Evolutionary conservation across 2,888 invertebrate species (phyloP).

Genomic region (Oeneis ivallda): DNA sequence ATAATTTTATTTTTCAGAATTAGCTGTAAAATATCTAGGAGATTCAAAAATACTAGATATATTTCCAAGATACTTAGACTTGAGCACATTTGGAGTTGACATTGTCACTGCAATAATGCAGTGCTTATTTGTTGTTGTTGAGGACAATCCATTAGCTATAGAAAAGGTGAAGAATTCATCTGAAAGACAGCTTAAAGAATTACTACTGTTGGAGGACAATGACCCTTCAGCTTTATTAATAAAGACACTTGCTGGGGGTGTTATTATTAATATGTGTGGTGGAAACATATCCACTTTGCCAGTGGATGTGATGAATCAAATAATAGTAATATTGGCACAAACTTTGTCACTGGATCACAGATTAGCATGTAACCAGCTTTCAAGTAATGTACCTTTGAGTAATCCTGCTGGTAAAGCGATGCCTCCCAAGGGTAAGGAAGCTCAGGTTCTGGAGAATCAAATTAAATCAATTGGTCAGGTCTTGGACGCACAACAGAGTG

Average conservation of each 20-base stretch:
- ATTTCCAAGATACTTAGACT: slow-evolving; percentile 82
- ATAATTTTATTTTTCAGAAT: slow-evolving; percentile 54
- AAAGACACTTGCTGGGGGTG: slow-evolving; percentile 82
- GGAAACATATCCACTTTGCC: slow-evolving; percentile 67
- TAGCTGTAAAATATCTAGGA: slow-evolving; percentile 84
- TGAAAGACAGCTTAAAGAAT: slow-evolving; percentile 63
- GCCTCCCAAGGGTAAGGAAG: slow-evolving; percentile 62
- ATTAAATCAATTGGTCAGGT: slow-evolving; percentile 77
- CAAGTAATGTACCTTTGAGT: slow-evolving; percentile 71
- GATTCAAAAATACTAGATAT: slow-evolving; percentile 83
- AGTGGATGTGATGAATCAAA: slow-evolving; percentile 70
- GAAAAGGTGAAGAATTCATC: slow-evolving; percentile 76
- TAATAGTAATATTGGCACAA: slow-evolving; percentile 75
- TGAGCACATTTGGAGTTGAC: slow-evolving; percentile 79
- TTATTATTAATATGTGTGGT: slow-evolving; percentile 78
- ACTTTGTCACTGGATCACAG: slow-evolving; percentile 81
- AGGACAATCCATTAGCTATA: slow-evolving; percentile 84
- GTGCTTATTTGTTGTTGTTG: slow-evolving; percentile 86
- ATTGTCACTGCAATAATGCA: slow-evolving; percentile 83
- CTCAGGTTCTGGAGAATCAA: slow-evolving; percentile 69
- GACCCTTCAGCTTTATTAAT: slow-evolving; percentile 72
- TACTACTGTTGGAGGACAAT: slow-evolving; percentile 66
- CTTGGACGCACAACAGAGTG: slow-evolving; percentile 85
- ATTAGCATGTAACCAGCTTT: slow-evolving; percentile 70
- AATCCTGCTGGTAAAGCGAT: slow-evolving; percentile 56